Base-by-base conservation (phyloP, 2,113 vertebrate genomes). In the Spilogale gracilis region DNA sequence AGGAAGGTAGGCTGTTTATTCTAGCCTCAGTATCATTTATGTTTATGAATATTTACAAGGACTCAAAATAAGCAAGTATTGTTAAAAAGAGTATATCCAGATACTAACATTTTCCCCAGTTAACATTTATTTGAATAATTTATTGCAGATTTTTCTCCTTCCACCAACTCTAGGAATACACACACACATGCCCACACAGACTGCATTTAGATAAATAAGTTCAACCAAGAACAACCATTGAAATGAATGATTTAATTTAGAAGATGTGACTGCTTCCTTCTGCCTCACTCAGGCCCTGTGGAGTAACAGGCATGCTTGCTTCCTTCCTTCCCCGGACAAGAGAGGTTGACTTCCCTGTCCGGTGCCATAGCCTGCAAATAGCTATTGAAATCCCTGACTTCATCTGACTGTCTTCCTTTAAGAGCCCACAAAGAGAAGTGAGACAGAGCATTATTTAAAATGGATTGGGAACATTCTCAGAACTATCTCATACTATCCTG, bases 381-480 rank as follows among this genome's bases (percentile, higher is more conserved):
- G 50, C 38, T 54, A 3, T 45, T 63, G 20, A 82, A 23, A 83
- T 93, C 87, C 32, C 43, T 89, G n/a, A 27, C 54, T 65, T 52
- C 21, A 6, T 52, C 79, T 16, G 25, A 82, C 43, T 20, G 25
- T 92, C 71, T 95, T 56, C 38, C 65, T 85, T 5, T 25, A 78
- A 96, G 90, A 61, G 54, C 50, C 79, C 20, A 17, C 93, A 32
- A 67, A 91, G 63, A 73, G 21, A 93, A 93, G 27, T 78, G 63
- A 65, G 84, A 91, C 52, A 67, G 60, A 83, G 87, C 25, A 71
- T 93, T 89, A 73, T 67, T 94, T 93, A 88, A 82, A 94, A 84
- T 82, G 85, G 89, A 89, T 82, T 86, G 14, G 21, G 60, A 91
- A 88, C 32, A 5, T 94, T 95, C 96, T 95, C 60, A 89, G 92